Evolutionary conservation across 1,140 invertebrate species (phyloP).

Genomic region (Theocolax elegans): DNA sequence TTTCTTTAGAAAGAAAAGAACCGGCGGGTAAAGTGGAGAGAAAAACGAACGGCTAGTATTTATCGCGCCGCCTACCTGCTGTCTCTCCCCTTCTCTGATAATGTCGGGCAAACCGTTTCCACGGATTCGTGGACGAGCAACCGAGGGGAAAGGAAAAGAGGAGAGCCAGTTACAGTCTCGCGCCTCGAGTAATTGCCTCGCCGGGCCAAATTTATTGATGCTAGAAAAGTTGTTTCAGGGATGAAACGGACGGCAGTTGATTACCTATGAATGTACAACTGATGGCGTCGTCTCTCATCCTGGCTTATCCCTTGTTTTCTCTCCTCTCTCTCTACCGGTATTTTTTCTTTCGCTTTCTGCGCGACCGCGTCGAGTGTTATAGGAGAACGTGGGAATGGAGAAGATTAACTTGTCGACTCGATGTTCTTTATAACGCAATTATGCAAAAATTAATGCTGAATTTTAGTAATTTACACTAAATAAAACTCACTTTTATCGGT

Average conservation of each 20-base stretch:
- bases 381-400: conserved; percentile 40
- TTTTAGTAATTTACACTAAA: conserved; percentile 44
- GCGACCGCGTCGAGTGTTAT: neutral
- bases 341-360: neutral
- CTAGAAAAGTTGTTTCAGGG: conserved; percentile 52
- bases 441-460: conserved; percentile 43
- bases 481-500: conserved; percentile 36
- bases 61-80: conserved; percentile 38
- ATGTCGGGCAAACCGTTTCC: conserved; percentile 22
- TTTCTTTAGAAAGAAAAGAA: conserved; percentile 9
- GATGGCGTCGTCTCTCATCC: conserved; percentile 29
- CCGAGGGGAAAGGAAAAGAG: neutral
- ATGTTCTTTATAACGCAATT: conserved; percentile 39
- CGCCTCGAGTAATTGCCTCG: conserved; percentile 59
- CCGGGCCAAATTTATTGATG: conserved; percentile 57
- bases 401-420: conserved; percentile 42
- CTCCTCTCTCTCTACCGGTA: neutral
- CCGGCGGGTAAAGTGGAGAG: conserved; percentile 37
- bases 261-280: conserved; percentile 48
- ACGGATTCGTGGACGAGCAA: neutral
- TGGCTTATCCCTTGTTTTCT: conserved; percentile 35
- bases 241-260: conserved; percentile 48
- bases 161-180: conserved; percentile 21
- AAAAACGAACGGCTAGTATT: conserved; percentile 34
- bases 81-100: conserved; percentile 18